Evolutionary conservation across 2,113 vertebrate species (phyloP).

Genomic region (Notothenia rossii): DNA sequence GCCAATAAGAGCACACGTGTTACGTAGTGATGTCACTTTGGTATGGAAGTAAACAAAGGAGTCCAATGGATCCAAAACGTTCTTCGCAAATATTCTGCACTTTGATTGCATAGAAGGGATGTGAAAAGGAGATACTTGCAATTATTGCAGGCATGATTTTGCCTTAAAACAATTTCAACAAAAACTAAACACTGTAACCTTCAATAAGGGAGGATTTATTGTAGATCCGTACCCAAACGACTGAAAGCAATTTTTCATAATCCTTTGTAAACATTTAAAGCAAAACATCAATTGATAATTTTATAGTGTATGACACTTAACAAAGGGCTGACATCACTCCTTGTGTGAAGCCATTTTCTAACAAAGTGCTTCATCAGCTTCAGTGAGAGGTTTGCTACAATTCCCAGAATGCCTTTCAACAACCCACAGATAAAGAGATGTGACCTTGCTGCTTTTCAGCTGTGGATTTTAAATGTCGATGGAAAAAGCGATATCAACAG

Average conservation of each 20-base stretch:
- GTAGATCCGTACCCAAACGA: no score
- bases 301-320: not conserved
- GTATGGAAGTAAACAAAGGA: no score
- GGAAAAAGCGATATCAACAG: not conserved
- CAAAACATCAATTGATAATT: not conserved
- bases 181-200: not conserved
- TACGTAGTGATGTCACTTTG: no score
- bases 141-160: no score
- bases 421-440: slow-evolving; percentile 16
- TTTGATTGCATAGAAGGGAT: no score
- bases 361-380: not conserved
- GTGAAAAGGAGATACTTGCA: no score
- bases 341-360: not conserved
- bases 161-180: no score
- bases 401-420: slow-evolving; percentile 36
- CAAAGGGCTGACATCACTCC: not conserved
- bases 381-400: slow-evolving; percentile 4
- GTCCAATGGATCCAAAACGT: not conserved
- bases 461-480: slow-evolving; percentile 41
- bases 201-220: not conserved
- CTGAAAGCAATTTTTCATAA: not conserved
- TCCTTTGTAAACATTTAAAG: not conserved
- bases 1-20: no score
- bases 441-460: slow-evolving; percentile 47
- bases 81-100: no score